Conservation (phyloP, 2,113 vertebrate species). For the Brachypodius melanocephalos region DNA sequence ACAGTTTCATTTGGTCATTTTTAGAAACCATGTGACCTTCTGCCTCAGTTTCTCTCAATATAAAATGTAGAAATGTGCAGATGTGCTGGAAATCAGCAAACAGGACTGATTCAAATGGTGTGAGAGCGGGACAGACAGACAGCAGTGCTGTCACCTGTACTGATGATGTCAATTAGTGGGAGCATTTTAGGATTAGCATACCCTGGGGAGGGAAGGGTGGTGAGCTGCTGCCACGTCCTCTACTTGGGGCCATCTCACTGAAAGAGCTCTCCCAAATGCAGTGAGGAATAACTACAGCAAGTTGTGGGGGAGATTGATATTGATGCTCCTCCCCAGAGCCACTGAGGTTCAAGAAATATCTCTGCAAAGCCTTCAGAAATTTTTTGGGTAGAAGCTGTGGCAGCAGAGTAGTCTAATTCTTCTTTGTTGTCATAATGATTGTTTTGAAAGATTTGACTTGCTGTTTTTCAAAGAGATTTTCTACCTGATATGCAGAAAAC, state of each 20-base stretch:
- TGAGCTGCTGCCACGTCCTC: neutral
- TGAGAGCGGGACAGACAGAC: neutral
- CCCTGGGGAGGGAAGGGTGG: neutral
- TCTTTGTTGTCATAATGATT: slow-evolving; percentile 23
- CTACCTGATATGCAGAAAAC: slow-evolving; percentile 34
- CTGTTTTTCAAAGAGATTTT: slow-evolving; percentile 61
- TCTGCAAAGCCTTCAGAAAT: neutral
- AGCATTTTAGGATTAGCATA: accelerated
- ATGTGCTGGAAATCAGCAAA: neutral
- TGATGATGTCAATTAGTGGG: neutral
- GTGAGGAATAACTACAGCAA: neutral
- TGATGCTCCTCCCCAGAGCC: neutral
- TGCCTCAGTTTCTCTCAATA: neutral
- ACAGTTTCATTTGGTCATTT: neutral
- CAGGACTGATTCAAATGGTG: neutral
- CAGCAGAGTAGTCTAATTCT: neutral
- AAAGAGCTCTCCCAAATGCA: neutral
- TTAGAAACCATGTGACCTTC: neutral
- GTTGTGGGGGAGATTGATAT: neutral
- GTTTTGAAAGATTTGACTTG: slow-evolving; percentile 37
- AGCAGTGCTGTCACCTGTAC: neutral
- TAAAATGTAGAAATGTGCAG: neutral
- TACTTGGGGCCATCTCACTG: neutral
- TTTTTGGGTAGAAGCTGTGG: neutral
- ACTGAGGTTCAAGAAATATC: neutral